phyloP scores from a whole-genome alignment of 1,140 invertebrate species.

The Lycorma delicatula region DNA sequence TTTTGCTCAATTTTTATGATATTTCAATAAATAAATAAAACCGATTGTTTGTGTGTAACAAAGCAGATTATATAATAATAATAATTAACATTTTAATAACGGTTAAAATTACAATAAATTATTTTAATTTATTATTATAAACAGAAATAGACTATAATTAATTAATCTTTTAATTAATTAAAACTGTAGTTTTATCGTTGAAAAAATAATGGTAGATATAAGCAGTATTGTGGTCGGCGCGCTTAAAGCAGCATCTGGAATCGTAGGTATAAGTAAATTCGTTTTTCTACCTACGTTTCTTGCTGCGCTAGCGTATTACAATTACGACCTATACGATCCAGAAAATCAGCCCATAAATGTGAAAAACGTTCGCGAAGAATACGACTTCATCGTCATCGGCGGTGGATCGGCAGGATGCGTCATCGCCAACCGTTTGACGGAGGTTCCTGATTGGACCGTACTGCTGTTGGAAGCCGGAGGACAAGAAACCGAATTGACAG shows the following conservation, averaged over 20 bases:
- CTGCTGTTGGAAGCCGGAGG: constrained; percentile 81
- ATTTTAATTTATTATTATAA: no score
- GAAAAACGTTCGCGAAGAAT: constrained; percentile 48
- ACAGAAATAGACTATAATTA: no score
- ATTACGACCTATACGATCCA: constrained; percentile 78
- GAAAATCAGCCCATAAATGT: constrained; percentile 65
- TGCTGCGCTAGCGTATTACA: constrained; percentile 69
- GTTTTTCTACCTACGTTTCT: constrained; percentile 68
- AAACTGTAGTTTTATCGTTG: no score
- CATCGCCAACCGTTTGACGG: constrained; percentile 72
- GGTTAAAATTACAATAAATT: no score
- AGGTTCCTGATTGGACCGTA: constrained; percentile 66
- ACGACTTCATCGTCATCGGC: constrained; percentile 73
- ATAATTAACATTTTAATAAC: no score
- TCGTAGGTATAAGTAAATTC: constrained; percentile 59
- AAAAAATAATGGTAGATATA: constrained; percentile 26
- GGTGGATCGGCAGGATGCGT: constrained; percentile 82
- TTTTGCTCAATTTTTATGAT: no score
- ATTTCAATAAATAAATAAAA: no score
- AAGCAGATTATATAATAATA: no score
- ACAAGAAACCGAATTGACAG: constrained; percentile 71
- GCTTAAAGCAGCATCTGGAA: constrained; percentile 54
- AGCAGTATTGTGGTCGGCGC: constrained; percentile 38
- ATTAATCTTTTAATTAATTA: no score
- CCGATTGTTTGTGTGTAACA: no score